Evolutionary conservation across 53 echinoderm and acorn worm species (phyloP).

Genomic region (Patiria pectinifera): DNA sequence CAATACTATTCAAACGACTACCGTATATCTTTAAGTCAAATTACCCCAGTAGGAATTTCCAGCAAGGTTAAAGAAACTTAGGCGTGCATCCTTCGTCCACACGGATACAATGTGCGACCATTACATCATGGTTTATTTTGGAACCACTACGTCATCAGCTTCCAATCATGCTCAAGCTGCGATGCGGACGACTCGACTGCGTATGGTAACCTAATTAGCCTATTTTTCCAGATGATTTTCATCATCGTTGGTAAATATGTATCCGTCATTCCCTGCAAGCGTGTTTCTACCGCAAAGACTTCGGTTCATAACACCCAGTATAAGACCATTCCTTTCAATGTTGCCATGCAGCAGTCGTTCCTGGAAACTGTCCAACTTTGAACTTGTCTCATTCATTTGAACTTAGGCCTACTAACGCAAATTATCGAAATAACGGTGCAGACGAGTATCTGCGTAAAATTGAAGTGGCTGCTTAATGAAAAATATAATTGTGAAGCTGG

Average conservation of each 20-base stretch:
- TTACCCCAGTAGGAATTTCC: no score
- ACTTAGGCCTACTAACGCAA: not conserved
- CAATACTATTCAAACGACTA: no score
- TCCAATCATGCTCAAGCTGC: not conserved
- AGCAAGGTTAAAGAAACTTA: no score
- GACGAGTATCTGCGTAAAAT: not conserved
- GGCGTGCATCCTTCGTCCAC: no score
- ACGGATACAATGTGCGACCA: no score
- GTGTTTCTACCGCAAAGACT: not conserved
- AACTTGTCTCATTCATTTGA: not conserved
- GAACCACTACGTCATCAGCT: conserved; percentile 14
- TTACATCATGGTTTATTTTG: conserved; percentile 2
- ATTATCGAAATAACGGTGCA: not conserved
- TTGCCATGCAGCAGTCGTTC: not conserved
- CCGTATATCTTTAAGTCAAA: no score
- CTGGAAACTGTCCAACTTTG: not conserved
- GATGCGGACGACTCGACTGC: not conserved
- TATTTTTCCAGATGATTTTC: not conserved
- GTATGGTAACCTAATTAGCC: not conserved
- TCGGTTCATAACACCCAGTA: not conserved
- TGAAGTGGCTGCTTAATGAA: no score
- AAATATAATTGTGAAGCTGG: no score
- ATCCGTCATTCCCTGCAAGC: not conserved
- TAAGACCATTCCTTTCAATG: no score
- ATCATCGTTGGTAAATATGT: not conserved